Evolutionary conservation across 1,140 invertebrate genomes (phyloP), one percentile per base, ranked within the genome.

Genomic region (Bathynomus jamesi): DNA sequence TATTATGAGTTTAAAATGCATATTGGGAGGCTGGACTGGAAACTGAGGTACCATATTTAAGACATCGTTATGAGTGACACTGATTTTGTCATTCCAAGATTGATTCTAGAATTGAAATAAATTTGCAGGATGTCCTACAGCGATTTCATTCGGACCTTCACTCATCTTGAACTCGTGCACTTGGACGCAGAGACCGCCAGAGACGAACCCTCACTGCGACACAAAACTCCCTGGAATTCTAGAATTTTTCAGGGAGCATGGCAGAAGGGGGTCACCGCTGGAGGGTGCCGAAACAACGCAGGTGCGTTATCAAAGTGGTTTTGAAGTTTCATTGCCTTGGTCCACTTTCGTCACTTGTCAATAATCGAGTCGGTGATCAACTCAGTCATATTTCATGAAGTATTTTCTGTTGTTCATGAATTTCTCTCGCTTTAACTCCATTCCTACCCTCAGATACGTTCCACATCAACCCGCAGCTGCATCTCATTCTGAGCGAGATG

Each of bases 381-480:
- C n/a, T n/a, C n/a, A n/a, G n/a, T n/a, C n/a, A n/a, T n/a, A n/a
- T n/a, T n/a, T n/a, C n/a, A n/a, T n/a, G n/a, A n/a, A n/a, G n/a
- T n/a, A n/a, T n/a, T 60, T n/a, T 28, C 24, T 67, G 28, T 24
- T 27, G 72, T 71, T 28, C 5, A n/a, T 30, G 3, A n/a, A 17
- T 53, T 67, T 71, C 30, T 11, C 30, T 40, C 11, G 4, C 30
- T 60, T n/a, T 74, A 29, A 30, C 30, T 7, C 60, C 60, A 30
- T n/a, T n/a, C n/a, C n/a, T n/a, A n/a, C n/a, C 84, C 85, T 24
- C 83, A 90, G 91, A 95, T 81, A 94, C 93, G 24, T 95, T 96
- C 82, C 93, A 96, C 80, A 93, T 95, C 78, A 96, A 96, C 82
- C 94, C 93, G 4, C 93, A 95, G 83, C 84, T 95, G 28, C 89